Evolutionary conservation across 2,888 invertebrate genomes (phyloP), one percentile per base, ranked within the genome.

Genomic region (Hofmannophila pseudospretella): DNA sequence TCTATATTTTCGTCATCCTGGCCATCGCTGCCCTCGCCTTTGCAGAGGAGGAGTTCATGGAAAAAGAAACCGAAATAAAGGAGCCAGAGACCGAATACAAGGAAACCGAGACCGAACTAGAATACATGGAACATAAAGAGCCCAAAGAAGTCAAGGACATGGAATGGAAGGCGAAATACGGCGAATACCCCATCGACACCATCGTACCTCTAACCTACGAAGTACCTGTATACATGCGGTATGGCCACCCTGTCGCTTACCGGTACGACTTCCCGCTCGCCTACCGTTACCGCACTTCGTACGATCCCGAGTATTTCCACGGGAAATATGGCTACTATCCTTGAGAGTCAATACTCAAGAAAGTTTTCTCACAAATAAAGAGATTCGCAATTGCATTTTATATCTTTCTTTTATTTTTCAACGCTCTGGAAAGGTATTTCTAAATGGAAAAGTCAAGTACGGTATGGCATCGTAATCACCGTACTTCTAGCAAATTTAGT

Each of bases 301-400:
- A 45, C 12, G 38, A 56, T n/a, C 34, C 34, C 8, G 28, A 34
- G 9, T 13, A n/a, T 20, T 27, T 28, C 34, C 43, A 53, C 22
- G 38, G 46, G 1, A 20, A 34, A 0, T 54, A 51, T 25, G 66
- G 66, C 13, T 65, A 38, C 32, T 69, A 67, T 34, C 68, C 67
- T 1, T 25, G 42, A 10, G 1, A 47, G 14, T 53, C 34, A 47
- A 26, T 7, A 8, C 2, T n/a, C n/a, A 2, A 9, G n/a, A 29
- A 2, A 14, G 2, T 23, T n/a, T 3, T n/a, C 4, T 23, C 5
- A 3, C 5, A 3, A 20, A 20, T 20, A 20, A 20, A 20, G 20
- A 20, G 2, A 1, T 7, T 20, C 5, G 20, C 1, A 2, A 20
- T 23, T 23, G 23, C 8, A 23, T n/a, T 23, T n/a, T n/a, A n/a